Evolutionary conservation across 2,113 vertebrate species (phyloP), one percentile per base, ranked within the genome.

Genomic region (Chamaetylas fuelleborni): DNA sequence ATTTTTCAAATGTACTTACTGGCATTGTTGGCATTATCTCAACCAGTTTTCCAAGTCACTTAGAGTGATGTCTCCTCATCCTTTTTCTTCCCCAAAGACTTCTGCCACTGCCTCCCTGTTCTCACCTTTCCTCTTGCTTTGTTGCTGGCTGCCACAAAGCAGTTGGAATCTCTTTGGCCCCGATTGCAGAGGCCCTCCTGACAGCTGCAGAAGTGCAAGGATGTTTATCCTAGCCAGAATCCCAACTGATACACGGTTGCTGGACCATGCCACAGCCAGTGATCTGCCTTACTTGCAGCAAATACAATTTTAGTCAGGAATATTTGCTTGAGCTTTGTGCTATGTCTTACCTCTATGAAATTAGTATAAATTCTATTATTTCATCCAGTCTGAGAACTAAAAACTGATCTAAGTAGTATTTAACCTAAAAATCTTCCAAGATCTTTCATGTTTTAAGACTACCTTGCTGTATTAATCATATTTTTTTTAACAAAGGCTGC

Each of bases 251-350:
- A 19, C 19, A 38, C 10, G 8, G 14, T 17, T 89, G 22, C 22
- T 53, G 70, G 42, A 50, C 43, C 5, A 1, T 19, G 20, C 5
- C 1, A 0, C 12, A 38, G 47, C 29, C 23, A 15, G 23, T 23
- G 16, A 34, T 31, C 14, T 70, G 36, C 31, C 10, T 31, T 20
- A 10, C 2, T 7, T 53, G 19, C 24, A 48, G 14, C 45, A 40
- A 57, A 12, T 40, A 13, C 11, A 12, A 0, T 18, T 53, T 73
- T 4, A 61, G 7, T 48, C 2, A 7, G 28, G 31, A 11, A n/a
- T 53, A 14, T 61, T 61, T 64, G 14, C 42, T 61, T 80, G 19
- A 84, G 22, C 42, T 91, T 83, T 70, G 6, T 28, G 14, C 28
- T 6, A 3, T 23, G 1, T 65, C 5, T 8, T 61, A 26, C 26